Evolutionary conservation across 2,888 invertebrate genomes (phyloP), one percentile per base, ranked within the genome.

Genomic region (Standfussiana lucernea): DNA sequence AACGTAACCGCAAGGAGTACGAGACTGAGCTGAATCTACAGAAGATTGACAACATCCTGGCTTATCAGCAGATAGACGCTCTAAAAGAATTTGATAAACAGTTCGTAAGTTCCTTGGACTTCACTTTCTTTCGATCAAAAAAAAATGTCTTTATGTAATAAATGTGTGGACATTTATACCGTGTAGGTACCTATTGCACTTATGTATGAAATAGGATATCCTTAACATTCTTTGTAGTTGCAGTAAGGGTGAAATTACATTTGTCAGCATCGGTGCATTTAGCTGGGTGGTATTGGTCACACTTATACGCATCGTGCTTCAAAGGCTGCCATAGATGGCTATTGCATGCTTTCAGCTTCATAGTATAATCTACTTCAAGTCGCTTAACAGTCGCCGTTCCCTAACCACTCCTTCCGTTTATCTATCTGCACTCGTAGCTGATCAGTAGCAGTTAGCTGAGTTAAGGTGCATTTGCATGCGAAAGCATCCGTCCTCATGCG

Each of bases 81-180:
- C 89, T 96, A 28, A 92, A 91, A 77, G 88, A 95, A 42, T 96
- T 96, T 67, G 96, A 97, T 72, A 88, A 93, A 2, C 89, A 94
- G 1, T 95, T 93, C 72, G 96, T 96, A 87, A 93, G 94, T 80
- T 50, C 28, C 5, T 15, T 50, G n/a, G 28, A 47, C 13, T 32
- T 13, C 3, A 15, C 4, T n/a, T 42, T 11, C n/a, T 75, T 47
- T 76, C 37, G 18, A 18, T 32, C 6, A 42, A 13, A 13, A 15
- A 56, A 56, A 15, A 56, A 56, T 56, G 53, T 56, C n/a, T 11
- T 21, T 2, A 24, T 24, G 50, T n/a, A 50, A 11, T n/a, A 53
- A 24, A n/a, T 13, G 53, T n/a, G n/a, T 53, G n/a, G 13, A 53
- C 13, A 28, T 53, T 53, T n/a, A 53, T 13, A 53, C 13, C 13